Evolutionary conservation across 2,888 invertebrate species (phyloP).

Genomic region (Archaeoteleia sp.): DNA sequence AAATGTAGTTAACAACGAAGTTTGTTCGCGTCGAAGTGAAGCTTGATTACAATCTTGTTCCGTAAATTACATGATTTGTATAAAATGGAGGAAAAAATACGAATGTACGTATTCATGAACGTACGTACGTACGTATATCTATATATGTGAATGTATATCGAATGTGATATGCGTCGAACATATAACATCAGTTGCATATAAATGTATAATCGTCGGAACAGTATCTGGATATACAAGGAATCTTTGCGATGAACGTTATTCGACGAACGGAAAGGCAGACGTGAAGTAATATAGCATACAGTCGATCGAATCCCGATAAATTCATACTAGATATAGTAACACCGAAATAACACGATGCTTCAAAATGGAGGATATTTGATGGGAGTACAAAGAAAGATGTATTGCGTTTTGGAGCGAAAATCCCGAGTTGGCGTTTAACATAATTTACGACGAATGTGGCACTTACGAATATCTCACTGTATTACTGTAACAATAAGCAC

Average conservation of each 20-base stretch:
- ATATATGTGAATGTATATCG: not conserved
- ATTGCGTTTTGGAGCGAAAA: slow-evolving; percentile 9
- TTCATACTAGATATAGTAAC: slow-evolving; percentile 4
- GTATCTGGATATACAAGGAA: not conserved
- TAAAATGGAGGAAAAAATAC: slow-evolving; percentile 9
- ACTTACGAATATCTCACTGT: slow-evolving; percentile 47
- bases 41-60: slow-evolving; percentile 26
- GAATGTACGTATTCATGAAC: not conserved
- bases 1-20: slow-evolving; percentile 44
- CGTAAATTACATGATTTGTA: slow-evolving; percentile 21
- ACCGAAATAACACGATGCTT: slow-evolving; percentile 40
- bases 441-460: slow-evolving; percentile 31
- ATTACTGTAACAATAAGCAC: slow-evolving; percentile 40
- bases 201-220: slow-evolving; percentile 2
- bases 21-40: slow-evolving; percentile 30
- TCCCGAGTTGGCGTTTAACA: slow-evolving; percentile 13
- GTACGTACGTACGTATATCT: not conserved
- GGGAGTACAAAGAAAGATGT: slow-evolving; percentile 34
- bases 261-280: slow-evolving; percentile 15
- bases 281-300: slow-evolving; percentile 18
- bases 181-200: not conserved
- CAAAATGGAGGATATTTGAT: slow-evolving; percentile 45
- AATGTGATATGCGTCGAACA: not conserved
- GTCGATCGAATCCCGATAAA: slow-evolving; percentile 25
- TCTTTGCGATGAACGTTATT: slow-evolving; percentile 11